A percentile compares a stretch with the other conserved stretches of the same genome.
Conservation (phyloP, 2,113 vertebrate species). For the Pangasianodon hypophthalmus region DNA sequence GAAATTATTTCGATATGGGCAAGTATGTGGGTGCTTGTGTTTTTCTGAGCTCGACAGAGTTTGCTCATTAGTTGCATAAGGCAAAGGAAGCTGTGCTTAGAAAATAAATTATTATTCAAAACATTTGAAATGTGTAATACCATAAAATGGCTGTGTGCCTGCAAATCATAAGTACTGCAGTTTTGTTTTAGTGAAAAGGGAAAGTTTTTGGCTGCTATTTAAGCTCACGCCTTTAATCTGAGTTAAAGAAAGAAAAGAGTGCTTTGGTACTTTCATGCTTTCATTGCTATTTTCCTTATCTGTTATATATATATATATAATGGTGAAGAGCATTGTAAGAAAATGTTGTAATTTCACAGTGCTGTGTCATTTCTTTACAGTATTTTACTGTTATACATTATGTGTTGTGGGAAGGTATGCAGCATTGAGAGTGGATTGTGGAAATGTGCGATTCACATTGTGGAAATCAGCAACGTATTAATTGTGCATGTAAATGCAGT, state of each 20-base stretch:
- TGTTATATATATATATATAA: background rate
- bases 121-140: conserved; percentile 25
- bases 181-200: background rate
- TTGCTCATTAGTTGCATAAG: conserved; percentile 14
- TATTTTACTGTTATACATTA: background rate
- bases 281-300: background rate
- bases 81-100: conserved; percentile 19
- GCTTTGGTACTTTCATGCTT: background rate
- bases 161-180: conserved; percentile 10
- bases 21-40: conserved; percentile 11
- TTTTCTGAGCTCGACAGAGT: background rate
- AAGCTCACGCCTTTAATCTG: background rate
- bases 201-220: background rate
- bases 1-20: background rate
- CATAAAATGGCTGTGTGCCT: conserved; percentile 7
- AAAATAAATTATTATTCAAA: conserved; percentile 15
- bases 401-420: background rate
- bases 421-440: background rate
- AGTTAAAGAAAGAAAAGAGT: background rate
- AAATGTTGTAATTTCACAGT: background rate
- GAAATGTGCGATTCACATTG: background rate
- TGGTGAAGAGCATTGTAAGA: background rate
- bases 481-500: background rate
- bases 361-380: background rate
- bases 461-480: background rate